Conservation (phyloP, 2,797 vertebrate genomes). For the Eutrigla gurnardus region DNA sequence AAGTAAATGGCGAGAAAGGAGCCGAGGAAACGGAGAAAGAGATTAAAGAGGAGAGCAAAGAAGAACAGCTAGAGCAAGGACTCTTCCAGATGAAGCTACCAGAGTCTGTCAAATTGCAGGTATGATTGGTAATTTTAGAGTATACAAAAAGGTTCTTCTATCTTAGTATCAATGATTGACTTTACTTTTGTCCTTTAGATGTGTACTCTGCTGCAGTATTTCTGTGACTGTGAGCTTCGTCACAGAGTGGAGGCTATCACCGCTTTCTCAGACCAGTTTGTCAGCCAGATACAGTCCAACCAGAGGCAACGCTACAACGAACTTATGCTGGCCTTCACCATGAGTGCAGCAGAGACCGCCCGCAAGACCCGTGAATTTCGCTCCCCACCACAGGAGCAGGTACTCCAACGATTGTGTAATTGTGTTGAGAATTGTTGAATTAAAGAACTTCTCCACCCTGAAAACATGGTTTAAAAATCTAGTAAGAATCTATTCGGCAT, state of each 20-base stretch:
- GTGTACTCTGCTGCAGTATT: conserved; percentile 95
- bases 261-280: conserved; percentile 91
- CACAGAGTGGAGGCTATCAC: conserved; percentile 94
- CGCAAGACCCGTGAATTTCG: conserved; percentile 94
- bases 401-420: conserved; percentile 44
- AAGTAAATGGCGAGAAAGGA: conserved; percentile 79
- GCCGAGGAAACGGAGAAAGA: conserved; percentile 79
- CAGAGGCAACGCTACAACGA: conserved; percentile 90
- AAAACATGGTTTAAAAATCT: background rate
- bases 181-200: conserved; percentile 81
- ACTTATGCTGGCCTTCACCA: conserved; percentile 92
- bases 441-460: background rate
- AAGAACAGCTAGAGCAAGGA: conserved; percentile 88
- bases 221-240: conserved; percentile 95
- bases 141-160: background rate
- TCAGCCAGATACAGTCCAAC: conserved; percentile 90
- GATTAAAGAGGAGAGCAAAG: conserved; percentile 76
- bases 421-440: background rate
- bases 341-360: conserved; percentile 93
- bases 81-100: conserved; percentile 97
- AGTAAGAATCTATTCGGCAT: background rate
- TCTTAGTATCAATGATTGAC: background rate
- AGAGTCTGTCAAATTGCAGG: conserved; percentile 96
- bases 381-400: conserved; percentile 96
- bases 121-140: conserved; percentile 48